These are phyloP conservation scores for Columbina picui DNA, from an alignment of 2,113 vertebrate genomes.

Conservation along the genomic window DNA sequence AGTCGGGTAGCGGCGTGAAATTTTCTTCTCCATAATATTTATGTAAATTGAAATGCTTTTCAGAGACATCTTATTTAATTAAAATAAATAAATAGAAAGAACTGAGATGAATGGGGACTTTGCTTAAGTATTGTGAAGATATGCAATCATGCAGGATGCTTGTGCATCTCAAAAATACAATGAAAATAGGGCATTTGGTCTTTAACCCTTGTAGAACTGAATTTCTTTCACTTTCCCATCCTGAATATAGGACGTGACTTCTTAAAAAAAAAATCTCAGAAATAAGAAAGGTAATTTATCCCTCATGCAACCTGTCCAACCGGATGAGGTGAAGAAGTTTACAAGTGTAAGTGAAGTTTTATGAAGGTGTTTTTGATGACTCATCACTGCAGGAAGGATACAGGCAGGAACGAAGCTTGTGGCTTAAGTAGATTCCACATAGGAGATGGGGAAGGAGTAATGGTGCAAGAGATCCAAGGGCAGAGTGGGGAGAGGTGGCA, in stretches of 20 bases:
- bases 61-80: neutral
- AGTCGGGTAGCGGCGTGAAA: neutral
- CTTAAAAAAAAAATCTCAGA: neutral
- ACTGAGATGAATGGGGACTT: neutral
- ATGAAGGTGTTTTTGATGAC: conserved; percentile 31
- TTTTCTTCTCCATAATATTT: neutral
- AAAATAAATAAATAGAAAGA: neutral
- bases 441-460: neutral
- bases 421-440: neutral
- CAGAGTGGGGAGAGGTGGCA: neutral
- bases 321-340: neutral
- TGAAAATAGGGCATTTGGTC: neutral
- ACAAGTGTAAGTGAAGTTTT: neutral
- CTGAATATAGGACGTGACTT: neutral
- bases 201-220: neutral
- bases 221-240: neutral
- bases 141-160: neutral
- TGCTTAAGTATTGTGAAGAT: neutral
- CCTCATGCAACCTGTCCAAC: neutral
- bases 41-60: conserved; percentile 6
- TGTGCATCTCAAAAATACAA: neutral
- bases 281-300: neutral
- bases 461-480: neutral
- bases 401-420: neutral
- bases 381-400: neutral